Evolutionary conservation across 2,113 vertebrate species (phyloP), one percentile per base, ranked within the genome.

Genomic region (Tylochromis polylepis): DNA sequence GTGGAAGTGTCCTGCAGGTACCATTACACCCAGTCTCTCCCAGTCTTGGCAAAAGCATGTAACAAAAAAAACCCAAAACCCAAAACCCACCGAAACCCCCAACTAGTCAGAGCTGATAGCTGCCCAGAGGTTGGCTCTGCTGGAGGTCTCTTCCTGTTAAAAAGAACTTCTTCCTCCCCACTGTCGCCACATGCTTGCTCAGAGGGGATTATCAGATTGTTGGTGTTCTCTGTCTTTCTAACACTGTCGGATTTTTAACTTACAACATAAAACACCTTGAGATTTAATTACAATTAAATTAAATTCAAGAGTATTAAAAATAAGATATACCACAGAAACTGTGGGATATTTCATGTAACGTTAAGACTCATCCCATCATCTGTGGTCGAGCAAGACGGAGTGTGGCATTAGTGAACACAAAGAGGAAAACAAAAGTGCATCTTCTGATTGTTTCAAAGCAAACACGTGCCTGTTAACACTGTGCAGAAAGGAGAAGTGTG

Each of bases 11-110:
- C 43, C 43, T 75, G 43, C 38, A 6, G 22, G 2, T 43, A 43
- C 41, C 38, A 70, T 43, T 43, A 43, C 0, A 24, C 22, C 0
- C 6, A 49, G 22, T 18, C 18, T 4, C 27, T 9, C 0, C 22
- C 70, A 51, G 16, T 51, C 27, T 51, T 18, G 2, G 4, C 43
- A 75, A 51, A 75, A 51, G 43, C 43, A 29, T 5, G 5, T 20
- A 4, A 12, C 22, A 22, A 4, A 18, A 51, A 18, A 20, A 53
- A 8, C 6, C 18, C 49, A 53, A 34, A 34, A 18, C 4, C 49
- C n/a, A n/a, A n/a, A n/a, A 51, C 4, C 20, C n/a, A 11, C 55
- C 11, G 2, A 22, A n/a, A 49, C 15, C 5, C 41, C 5, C 41
- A 18, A 20, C 70, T 43, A 29, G 5, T 75, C 67, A 49, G 41